Evolutionary conservation across 2,888 invertebrate species (phyloP), one percentile per base, ranked within the genome.

Genomic region (Cyclophora punctaria): DNA sequence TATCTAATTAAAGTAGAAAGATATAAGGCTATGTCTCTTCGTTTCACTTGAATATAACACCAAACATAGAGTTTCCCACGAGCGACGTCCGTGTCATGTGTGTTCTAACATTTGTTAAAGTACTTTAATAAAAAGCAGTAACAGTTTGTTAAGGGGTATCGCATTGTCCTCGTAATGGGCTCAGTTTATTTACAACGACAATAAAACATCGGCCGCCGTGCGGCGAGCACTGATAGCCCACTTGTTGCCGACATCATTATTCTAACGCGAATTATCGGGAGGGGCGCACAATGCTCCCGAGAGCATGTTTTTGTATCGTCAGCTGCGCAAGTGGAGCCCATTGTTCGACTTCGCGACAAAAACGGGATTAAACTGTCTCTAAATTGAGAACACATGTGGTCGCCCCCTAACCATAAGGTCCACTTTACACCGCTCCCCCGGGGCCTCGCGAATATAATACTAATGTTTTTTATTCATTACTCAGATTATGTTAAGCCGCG

Each of bases 321-420:
- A 86, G 86, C 87, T 86, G 86, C 79, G 66, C 84, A 82, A 86
- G 86, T 83, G 82, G 67, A 63, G 60, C 59, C 67, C 58, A 75
- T 83, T 83, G 79, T 83, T 59, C 61, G 64, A 53, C 60, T 47
- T 53, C 53, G 58, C 65, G 51, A 64, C 71, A 69, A 69, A 71
- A 79, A 78, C 72, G 66, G 69, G 78, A 80, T 81, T 78, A 78
- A 73, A 68, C 60, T 65, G 66, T 64, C 57, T 55, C 62, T 60
- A 66, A 62, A 66, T 68, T 69, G 52, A 55, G 55, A 58, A 59
- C 61, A 60, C 62, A 59, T 65, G 59, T 59, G 60, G 60, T 52
- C 46, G 52, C 48, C 53, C 44, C 37, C 53, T 52, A 48, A 58
- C 48, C 55, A 60, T 61, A 65, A 62, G 51, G 64, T 56, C 51